These are phyloP conservation scores for Camponotus vicinus DNA, from an alignment of 1,140 invertebrate species.

Conservation along the genomic window DNA sequence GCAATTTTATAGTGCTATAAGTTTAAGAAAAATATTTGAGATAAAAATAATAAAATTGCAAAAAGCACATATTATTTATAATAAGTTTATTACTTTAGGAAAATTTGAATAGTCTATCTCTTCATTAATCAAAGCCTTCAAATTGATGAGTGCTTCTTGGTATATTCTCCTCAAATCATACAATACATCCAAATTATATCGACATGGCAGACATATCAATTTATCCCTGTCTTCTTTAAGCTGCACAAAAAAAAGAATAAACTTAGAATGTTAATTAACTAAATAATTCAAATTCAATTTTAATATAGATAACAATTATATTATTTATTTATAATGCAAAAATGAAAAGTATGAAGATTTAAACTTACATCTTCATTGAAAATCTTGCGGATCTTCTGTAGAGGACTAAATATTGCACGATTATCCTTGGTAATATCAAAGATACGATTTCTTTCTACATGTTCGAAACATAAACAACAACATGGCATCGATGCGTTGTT, in stretches of 20 bases:
- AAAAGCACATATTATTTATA: not conserved
- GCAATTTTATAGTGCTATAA: not conserved
- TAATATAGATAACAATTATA: not conserved
- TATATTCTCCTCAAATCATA: constrained; percentile 80
- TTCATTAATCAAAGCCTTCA: constrained; percentile 66
- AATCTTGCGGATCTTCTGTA: constrained; percentile 76
- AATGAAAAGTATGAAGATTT: too few species aligned
- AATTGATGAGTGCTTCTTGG: constrained; percentile 69
- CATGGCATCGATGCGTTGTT: not conserved
- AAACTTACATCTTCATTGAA: constrained; percentile 78
- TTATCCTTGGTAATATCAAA: constrained; percentile 79
- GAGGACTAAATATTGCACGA: constrained; percentile 63
- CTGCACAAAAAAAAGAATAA: constrained; percentile 65
- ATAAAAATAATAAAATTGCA: not conserved
- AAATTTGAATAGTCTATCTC: constrained; percentile 69
- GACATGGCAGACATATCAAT: constrained; percentile 81
- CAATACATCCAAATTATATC: constrained; percentile 83
- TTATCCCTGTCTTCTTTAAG: constrained; percentile 52
- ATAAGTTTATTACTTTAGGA: constrained; percentile 77
- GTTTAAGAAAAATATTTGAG: not conserved
- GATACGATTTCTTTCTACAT: constrained; percentile 72
- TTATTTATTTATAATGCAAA: not conserved
- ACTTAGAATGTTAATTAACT: not conserved
- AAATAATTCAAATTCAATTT: too few species aligned
- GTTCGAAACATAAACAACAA: constrained; percentile 78